Evolutionary conservation across 2,888 invertebrate species (phyloP).

Genomic region (Nemoura dubitans): DNA sequence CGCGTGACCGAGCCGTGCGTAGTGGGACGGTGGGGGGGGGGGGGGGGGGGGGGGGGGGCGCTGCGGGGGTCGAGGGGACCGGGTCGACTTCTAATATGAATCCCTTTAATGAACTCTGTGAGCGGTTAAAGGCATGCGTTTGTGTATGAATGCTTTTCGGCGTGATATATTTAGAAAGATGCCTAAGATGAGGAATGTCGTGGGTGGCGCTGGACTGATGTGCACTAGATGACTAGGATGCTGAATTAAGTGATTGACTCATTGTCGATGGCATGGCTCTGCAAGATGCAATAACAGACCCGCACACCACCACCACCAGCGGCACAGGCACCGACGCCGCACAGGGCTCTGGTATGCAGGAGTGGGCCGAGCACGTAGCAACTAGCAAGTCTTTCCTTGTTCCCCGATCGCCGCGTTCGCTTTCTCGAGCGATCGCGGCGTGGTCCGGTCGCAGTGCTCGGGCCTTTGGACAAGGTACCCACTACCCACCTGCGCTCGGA

Average conservation of each 20-base stretch:
- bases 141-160: background rate
- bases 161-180: conserved; percentile 27
- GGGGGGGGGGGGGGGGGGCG: background rate
- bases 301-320: background rate
- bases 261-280: conserved; percentile 15
- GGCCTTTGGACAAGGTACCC: no score
- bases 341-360: background rate
- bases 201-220: conserved; percentile 8
- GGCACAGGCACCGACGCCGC: background rate
- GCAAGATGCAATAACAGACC: background rate
- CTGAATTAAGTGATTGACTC: conserved; percentile 31
- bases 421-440: no score
- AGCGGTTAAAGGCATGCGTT: background rate
- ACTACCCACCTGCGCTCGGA: background rate
- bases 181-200: conserved; percentile 36
- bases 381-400: background rate
- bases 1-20: background rate
- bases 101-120: background rate
- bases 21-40: no score
- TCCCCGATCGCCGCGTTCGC: no score
- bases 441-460: no score
- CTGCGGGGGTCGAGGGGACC: background rate
- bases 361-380: background rate
- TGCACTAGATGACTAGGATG: conserved; percentile 3
- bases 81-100: no score